Conservation (phyloP, 1,140 invertebrate genomes). For the Ceratina japonica region DNA sequence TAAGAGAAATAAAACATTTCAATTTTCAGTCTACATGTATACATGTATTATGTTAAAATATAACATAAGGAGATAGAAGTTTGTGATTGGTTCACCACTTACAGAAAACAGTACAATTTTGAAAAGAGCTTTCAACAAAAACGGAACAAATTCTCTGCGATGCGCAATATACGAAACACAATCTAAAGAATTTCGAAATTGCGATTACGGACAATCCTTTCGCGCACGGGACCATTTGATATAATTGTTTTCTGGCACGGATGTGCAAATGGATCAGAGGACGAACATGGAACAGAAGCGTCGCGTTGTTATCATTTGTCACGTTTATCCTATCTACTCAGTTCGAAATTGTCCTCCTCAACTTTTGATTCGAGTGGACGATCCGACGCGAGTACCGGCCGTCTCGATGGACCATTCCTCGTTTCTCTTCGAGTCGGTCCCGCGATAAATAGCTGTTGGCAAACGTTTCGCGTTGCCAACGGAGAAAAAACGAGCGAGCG, state of each 20-base stretch:
- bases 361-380: conserved; percentile 16
- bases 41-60: too few relatives aligned
- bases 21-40: background rate
- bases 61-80: too few relatives aligned
- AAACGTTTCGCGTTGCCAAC: conserved; percentile 29
- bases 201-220: too few relatives aligned
- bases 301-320: conserved; percentile 11
- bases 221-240: background rate
- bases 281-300: background rate
- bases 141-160: too few relatives aligned
- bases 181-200: too few relatives aligned
- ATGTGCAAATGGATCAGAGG: too few relatives aligned
- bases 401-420: conserved; percentile 8
- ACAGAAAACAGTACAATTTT: too few relatives aligned
- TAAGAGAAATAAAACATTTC: conserved; percentile 21
- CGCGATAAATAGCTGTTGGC: conserved; percentile 48
- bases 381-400: background rate
- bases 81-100: too few relatives aligned
- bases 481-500: background rate
- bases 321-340: background rate
- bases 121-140: too few relatives aligned
- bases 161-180: too few relatives aligned
- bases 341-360: conserved; percentile 12
- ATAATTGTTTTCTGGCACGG: background rate
- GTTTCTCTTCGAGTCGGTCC: conserved; percentile 11